phyloP scores from a whole-genome alignment of 2,113 vertebrate genomes.

The Casuarius casuarius region DNA sequence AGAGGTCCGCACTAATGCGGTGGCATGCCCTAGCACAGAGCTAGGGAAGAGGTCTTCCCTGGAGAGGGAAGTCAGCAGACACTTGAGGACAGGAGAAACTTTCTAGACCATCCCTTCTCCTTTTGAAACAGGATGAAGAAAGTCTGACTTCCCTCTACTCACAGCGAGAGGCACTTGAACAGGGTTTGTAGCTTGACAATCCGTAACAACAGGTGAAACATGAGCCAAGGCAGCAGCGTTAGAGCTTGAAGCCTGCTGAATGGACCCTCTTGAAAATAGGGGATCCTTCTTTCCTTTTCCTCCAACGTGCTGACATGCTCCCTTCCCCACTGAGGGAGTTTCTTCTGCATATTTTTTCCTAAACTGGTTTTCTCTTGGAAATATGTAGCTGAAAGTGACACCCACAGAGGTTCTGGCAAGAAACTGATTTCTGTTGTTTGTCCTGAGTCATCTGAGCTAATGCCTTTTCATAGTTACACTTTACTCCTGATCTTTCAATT shows the following conservation, averaged over 20 bases:
- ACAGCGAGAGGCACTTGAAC: background rate
- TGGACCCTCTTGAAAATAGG: background rate
- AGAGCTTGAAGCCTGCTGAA: background rate
- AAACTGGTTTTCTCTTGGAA: background rate
- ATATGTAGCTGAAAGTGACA: background rate
- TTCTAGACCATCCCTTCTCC: background rate
- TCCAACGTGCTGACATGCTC: background rate
- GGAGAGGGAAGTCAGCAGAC: background rate
- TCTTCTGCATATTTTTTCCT: background rate
- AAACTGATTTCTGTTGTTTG: background rate
- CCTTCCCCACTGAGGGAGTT: background rate
- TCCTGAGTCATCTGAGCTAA: background rate
- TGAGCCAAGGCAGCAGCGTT: background rate
- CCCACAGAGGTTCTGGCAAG: background rate
- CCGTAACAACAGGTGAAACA: fast-evolving
- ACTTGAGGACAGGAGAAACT: background rate
- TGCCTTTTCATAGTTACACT: background rate
- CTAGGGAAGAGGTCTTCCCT: background rate
- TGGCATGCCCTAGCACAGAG: too few relatives aligned
- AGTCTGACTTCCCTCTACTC: background rate
- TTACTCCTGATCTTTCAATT: background rate
- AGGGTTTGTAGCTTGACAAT: background rate
- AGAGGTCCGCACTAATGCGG: background rate
- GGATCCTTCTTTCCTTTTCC: background rate
- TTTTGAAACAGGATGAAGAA: background rate